phyloP scores from a whole-genome alignment of 2,888 invertebrate genomes.

The Gymnocheta viridis region DNA sequence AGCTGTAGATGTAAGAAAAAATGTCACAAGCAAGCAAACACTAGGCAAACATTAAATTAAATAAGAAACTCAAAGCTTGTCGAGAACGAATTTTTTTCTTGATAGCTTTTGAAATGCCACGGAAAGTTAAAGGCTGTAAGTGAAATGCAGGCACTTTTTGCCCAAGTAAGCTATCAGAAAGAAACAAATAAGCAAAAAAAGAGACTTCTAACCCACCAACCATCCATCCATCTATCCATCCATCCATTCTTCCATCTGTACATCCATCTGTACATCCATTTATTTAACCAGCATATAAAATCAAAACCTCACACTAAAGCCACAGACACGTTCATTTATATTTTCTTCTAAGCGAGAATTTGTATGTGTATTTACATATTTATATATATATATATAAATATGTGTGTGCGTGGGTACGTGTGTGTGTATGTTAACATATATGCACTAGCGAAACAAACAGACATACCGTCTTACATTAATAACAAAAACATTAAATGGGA shows the following conservation, averaged over 20 bases:
- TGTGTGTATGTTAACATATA: background rate
- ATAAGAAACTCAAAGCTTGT: too few species aligned
- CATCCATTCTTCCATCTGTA: constrained; percentile 22
- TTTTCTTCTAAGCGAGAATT: constrained; percentile 51
- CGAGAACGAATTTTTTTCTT: too few species aligned
- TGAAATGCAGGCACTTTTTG: background rate
- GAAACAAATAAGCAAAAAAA: background rate
- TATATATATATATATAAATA: background rate
- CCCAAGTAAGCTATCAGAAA: constrained; percentile 17
- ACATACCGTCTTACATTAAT: constrained; percentile 29
- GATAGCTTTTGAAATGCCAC: background rate
- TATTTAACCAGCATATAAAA: constrained; percentile 56
- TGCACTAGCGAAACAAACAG: constrained; percentile 41
- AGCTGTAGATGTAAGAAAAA: too few species aligned
- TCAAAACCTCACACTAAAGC: constrained; percentile 58
- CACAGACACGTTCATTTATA: constrained; percentile 68
- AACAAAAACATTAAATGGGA: constrained; percentile 51
- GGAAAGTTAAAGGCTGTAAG: background rate
- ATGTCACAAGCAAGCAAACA: too few species aligned
- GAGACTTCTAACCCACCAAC: constrained; percentile 31
- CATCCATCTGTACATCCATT: constrained; percentile 31
- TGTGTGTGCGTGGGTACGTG: background rate
- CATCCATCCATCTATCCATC: constrained; percentile 21
- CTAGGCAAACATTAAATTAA: too few species aligned
- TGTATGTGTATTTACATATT: background rate